Evolutionary conservation across 1,140 invertebrate genomes (phyloP), one percentile per base, ranked within the genome.

Genomic region (Pseudomyrmex flavicornis): DNA sequence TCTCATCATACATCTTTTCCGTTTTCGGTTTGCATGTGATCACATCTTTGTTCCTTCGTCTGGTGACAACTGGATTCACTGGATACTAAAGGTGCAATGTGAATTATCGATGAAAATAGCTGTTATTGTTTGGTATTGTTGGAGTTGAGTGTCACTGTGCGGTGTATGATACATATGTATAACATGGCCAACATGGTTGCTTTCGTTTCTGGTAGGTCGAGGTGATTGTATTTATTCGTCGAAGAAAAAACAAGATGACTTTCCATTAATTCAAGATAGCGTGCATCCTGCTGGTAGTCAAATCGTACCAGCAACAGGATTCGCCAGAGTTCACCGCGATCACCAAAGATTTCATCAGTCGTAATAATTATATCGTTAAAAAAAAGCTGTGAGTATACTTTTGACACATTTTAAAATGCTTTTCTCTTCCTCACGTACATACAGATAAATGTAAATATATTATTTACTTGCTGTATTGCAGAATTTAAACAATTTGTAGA

Each of bases 221-320:
- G 66, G 76, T 88, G 84, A 58, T n/a, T 82, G 62, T 70, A 85
- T 65, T 63, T 75, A 85, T 65, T 70, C 22, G 46, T 68, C 35
- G 52, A 58, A 59, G 65, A 62, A 70, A 70, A 82, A 56, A 54
- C 59, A 54, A 7, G 20, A 44, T 85, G 62, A 56, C 79, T 20
- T 13, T 59, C 13, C 9, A 75, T 26, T 88, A 56, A 80, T 35
- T 69, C 26, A 54, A 7, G 22, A 17, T 10, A 59, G 22, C 46
- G 13, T 22, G 35, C 5, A 2, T 59, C 52, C 17, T 46, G 17
- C 9, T 66, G 52, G 61, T 46, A 35, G 1, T 50, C 2, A 10
- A 61, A 48, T 68, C 12, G 12, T n/a, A 26, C 20, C 22, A 52
- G 66, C 12, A n/a, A 44, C 46, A 26, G 17, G 17, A 73, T 68